phyloP scores from a whole-genome alignment of 64 coral and sea anemone genomes.

The Montipora cactus region DNA sequence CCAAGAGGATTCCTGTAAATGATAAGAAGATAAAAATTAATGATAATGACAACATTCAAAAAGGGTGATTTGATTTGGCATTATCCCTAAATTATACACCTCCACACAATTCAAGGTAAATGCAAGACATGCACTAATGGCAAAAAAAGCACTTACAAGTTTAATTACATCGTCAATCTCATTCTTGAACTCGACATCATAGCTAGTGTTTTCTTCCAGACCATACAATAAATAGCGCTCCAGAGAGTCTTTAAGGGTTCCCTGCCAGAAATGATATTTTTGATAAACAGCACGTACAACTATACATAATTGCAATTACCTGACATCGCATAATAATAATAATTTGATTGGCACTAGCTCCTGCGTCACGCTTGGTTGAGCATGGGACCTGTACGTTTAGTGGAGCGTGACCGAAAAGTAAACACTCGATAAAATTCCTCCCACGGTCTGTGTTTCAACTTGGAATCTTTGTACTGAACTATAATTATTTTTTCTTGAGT shows the following conservation, averaged over 20 bases:
- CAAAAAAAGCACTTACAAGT: conserved; percentile 31
- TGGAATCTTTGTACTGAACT: too few relatives aligned
- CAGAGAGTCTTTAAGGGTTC: conserved; percentile 51
- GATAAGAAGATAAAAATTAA: background rate
- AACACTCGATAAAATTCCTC: too few relatives aligned
- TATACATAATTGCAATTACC: too few relatives aligned
- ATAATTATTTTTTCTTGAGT: too few relatives aligned
- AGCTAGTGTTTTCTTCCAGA: background rate
- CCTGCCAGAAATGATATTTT: background rate
- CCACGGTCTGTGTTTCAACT: too few relatives aligned
- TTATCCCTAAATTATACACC: too few relatives aligned
- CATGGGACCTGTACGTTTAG: too few relatives aligned
- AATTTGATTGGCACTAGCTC: too few relatives aligned
- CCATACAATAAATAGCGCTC: conserved; percentile 59
- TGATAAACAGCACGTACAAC: too few relatives aligned
- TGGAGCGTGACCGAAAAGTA: too few relatives aligned
- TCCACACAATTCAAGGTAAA: background rate
- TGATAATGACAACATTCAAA: background rate
- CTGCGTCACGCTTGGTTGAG: too few relatives aligned
- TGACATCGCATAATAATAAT: too few relatives aligned
- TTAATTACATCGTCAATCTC: conserved; percentile 38
- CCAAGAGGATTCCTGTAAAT: conserved; percentile 84
- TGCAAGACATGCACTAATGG: background rate
- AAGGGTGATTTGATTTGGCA: background rate
- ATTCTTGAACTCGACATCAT: conserved; percentile 45